phyloP scores from a whole-genome alignment of 1,140 invertebrate species.

The Cyphomyrmex costatus region DNA sequence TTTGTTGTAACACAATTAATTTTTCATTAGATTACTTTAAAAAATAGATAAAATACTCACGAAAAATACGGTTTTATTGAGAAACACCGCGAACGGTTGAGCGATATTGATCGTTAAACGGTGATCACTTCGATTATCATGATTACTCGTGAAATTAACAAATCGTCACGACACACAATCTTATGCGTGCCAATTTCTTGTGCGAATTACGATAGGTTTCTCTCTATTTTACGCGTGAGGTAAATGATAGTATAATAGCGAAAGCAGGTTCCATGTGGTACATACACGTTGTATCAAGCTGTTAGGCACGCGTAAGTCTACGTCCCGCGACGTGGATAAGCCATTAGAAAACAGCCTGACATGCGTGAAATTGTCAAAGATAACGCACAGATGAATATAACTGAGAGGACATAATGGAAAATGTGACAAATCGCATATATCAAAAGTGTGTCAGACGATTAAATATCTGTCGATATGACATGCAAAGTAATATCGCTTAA shows the following conservation, averaged over 20 bases:
- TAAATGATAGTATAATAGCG: constrained; percentile 10
- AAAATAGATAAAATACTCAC: neutral
- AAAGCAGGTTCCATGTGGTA: neutral
- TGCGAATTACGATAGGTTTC: constrained; percentile 27
- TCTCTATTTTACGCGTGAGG: constrained; percentile 3
- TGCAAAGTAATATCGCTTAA: neutral
- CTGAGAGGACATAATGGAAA: neutral
- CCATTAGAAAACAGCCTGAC: constrained; percentile 8
- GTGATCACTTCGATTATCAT: neutral
- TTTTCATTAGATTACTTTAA: neutral
- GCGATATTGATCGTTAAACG: constrained; percentile 1
- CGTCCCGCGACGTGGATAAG: constrained; percentile 1
- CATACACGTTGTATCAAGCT: constrained; percentile 32
- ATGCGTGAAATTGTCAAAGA: constrained; percentile 22
- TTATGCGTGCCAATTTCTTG: constrained; percentile 39
- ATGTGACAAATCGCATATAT: constrained; percentile 34
- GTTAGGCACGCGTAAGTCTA: constrained; percentile 20
- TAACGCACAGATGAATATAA: neutral
- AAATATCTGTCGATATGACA: neutral
- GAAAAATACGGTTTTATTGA: neutral
- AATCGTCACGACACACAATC: constrained; percentile 23
- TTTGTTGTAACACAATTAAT: neutral
- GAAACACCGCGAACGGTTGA: neutral
- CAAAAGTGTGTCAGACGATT: constrained; percentile 3
- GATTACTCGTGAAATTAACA: constrained; percentile 25